Percentiles rank a stretch among this genome's conserved stretches.
These are phyloP conservation scores for Sitta europaea DNA, from an alignment of 2,113 vertebrate species.

Conservation along the genomic window DNA sequence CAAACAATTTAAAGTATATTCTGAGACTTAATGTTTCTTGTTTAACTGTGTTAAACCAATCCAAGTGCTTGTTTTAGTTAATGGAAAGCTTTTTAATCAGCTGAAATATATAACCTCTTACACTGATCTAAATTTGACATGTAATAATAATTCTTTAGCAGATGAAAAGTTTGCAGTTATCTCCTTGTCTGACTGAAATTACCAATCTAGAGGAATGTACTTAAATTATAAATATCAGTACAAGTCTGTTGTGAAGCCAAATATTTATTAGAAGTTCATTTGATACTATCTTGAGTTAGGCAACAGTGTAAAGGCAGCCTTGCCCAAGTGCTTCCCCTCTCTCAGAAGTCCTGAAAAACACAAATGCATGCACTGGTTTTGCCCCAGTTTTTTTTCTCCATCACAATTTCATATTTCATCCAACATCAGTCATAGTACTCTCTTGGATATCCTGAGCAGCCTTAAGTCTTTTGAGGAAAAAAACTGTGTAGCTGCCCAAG, in stretches of 20 bases:
- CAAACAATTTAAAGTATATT: neutral
- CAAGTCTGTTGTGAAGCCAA: neutral
- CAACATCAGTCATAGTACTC: accelerated
- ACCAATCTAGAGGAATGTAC: neutral
- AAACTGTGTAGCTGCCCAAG: neutral
- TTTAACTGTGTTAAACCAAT: neutral
- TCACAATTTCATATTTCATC: neutral
- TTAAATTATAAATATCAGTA: neutral
- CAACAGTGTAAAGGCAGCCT: neutral
- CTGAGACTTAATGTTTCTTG: neutral
- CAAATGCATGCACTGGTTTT: neutral
- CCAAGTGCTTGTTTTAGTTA: neutral
- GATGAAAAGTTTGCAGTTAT: neutral
- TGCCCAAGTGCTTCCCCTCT: neutral
- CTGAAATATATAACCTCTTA: neutral
- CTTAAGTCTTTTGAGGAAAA: neutral
- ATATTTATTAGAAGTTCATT: neutral
- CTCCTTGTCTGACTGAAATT: neutral
- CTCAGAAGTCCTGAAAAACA: neutral
- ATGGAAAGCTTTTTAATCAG: neutral
- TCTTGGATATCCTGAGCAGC: neutral
- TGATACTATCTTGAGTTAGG: neutral
- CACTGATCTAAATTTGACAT: neutral
- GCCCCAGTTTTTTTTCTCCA: neutral
- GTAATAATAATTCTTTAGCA: neutral